Evolutionary conservation across 2,113 vertebrate genomes (phyloP).

Genomic region (Podarcis muralis): DNA sequence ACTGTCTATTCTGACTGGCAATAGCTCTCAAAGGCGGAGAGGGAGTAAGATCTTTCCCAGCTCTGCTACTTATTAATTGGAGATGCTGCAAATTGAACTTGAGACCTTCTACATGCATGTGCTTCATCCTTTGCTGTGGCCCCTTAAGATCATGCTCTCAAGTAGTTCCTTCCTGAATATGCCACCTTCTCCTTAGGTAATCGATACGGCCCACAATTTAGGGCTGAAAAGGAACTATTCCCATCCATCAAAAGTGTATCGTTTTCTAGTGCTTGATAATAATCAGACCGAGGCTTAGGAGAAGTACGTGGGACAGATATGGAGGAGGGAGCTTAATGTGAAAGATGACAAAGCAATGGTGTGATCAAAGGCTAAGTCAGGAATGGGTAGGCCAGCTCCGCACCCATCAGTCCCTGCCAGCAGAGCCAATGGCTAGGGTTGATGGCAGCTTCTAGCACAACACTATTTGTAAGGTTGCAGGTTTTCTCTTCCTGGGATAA

Average conservation of each 20-base stretch:
- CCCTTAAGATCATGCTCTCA: background rate
- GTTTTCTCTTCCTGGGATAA: background rate
- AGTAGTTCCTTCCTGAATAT: background rate
- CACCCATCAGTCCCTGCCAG: background rate
- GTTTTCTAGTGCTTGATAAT: background rate
- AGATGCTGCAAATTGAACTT: too few relatives aligned
- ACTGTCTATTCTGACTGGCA: too few relatives aligned
- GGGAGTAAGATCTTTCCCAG: too few relatives aligned
- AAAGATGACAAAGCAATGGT: too few relatives aligned
- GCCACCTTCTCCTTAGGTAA: too few relatives aligned
- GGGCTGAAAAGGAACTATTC: background rate
- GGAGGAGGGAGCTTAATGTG: too few relatives aligned
- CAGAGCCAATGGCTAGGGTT: background rate
- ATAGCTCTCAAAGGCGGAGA: too few relatives aligned
- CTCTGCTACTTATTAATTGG: too few relatives aligned
- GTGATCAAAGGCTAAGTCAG: too few relatives aligned
- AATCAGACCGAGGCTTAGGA: background rate
- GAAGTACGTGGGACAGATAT: background rate
- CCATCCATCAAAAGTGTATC: background rate
- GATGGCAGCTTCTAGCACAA: background rate
- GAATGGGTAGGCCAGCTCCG: too few relatives aligned
- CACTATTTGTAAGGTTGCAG: background rate
- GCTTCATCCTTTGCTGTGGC: too few relatives aligned
- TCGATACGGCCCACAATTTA: background rate
- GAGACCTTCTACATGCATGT: too few relatives aligned